Evolutionary conservation across 2,888 invertebrate genomes (phyloP).

Genomic region (Folsomia manolachei): DNA sequence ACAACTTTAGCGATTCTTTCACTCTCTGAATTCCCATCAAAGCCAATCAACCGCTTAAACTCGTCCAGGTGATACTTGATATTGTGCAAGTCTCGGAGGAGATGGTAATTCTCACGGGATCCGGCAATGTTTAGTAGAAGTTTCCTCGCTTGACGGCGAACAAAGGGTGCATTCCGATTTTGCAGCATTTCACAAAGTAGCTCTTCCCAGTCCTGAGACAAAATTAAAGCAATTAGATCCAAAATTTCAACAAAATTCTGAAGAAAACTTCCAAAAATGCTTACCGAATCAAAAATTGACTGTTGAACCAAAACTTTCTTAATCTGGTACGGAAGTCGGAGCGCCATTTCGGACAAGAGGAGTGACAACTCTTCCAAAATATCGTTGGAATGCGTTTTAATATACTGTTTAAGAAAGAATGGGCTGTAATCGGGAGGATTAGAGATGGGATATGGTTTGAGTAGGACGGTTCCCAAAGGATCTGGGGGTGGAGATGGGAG

Average conservation of each 20-base stretch:
- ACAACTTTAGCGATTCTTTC: constrained; percentile 39
- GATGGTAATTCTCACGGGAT: constrained; percentile 91
- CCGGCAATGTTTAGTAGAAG: constrained; percentile 88
- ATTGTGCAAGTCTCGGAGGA: constrained; percentile 88
- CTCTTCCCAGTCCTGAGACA: constrained; percentile 64
- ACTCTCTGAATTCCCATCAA: constrained; percentile 39
- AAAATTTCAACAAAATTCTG: neutral
- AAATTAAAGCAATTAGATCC: neutral
- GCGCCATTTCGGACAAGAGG: constrained; percentile 90
- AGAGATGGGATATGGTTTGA: constrained; percentile 39
- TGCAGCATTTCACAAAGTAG: constrained; percentile 92
- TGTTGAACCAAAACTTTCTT: constrained; percentile 62
- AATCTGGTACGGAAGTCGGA: constrained; percentile 90
- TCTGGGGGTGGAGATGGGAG: constrained; percentile 26
- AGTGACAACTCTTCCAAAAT: constrained; percentile 92
- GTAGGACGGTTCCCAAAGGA: constrained; percentile 28
- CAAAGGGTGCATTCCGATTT: constrained; percentile 85
- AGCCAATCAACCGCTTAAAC: constrained; percentile 48
- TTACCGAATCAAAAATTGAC: constrained; percentile 46
- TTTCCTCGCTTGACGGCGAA: constrained; percentile 81
- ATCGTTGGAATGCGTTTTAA: constrained; percentile 85
- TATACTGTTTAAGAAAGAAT: constrained; percentile 87
- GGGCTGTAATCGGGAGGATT: constrained; percentile 85
- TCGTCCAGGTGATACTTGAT: constrained; percentile 77
- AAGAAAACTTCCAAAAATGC: no score